Evolutionary conservation across 2,797 vertebrate genomes (phyloP).

Genomic region (Nasua narica): DNA sequence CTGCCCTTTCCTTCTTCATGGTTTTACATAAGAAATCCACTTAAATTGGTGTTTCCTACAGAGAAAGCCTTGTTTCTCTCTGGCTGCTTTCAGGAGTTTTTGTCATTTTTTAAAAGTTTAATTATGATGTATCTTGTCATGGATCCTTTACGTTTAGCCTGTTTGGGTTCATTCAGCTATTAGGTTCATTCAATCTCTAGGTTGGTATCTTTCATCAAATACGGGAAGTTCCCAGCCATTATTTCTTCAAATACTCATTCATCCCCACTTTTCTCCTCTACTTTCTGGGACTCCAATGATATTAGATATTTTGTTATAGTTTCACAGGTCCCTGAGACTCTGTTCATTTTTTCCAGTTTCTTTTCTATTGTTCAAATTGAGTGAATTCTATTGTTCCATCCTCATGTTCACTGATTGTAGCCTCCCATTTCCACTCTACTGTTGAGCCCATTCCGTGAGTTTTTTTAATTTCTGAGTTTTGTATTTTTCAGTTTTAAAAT

Average conservation of each 20-base stretch:
- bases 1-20: background rate
- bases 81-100: background rate
- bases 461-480: background rate
- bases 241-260: slow-evolving; percentile 29
- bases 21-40: background rate
- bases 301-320: background rate
- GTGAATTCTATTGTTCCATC: background rate
- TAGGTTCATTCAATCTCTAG: background rate
- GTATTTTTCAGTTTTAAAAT: background rate
- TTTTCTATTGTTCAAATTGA: background rate
- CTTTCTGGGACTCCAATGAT: background rate
- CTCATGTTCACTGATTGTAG: background rate
- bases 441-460: background rate
- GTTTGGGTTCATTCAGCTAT: background rate
- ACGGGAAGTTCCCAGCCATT: background rate
- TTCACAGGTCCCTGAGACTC: background rate
- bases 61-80: background rate
- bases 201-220: background rate
- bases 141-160: background rate
- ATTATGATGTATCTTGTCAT: background rate
- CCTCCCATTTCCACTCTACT: background rate
- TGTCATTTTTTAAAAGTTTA: background rate
- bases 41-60: background rate
- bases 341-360: background rate
- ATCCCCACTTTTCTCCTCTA: background rate